Percentiles rank a stretch among this genome's conserved stretches.
Evolutionary conservation across 1,140 invertebrate genomes (phyloP).

Genomic region (Antheraea mylitta): DNA sequence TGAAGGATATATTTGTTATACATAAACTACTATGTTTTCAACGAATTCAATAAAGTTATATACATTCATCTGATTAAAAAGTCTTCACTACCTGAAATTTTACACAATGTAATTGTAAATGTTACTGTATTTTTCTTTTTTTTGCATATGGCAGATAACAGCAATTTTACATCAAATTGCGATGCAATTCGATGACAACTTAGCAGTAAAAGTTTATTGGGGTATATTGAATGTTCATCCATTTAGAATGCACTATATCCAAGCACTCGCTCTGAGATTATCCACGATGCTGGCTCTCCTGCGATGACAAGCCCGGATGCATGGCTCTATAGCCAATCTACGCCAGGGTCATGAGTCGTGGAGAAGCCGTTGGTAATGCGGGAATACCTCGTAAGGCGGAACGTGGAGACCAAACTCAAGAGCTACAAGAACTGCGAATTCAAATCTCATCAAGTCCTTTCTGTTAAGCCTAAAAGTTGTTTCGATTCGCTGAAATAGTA

Average conservation of each 20-base stretch:
- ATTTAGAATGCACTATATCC: constrained; percentile 21
- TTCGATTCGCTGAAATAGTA: constrained; percentile 87
- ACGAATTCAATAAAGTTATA: too few relatives aligned
- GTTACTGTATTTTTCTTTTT: too few relatives aligned
- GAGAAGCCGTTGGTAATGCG: constrained; percentile 95
- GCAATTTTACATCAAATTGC: too few relatives aligned
- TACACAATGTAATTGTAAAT: too few relatives aligned
- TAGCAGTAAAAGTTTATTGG: too few relatives aligned
- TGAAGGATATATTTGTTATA: too few relatives aligned
- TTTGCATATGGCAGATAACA: too few relatives aligned
- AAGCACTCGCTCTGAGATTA: constrained; percentile 41
- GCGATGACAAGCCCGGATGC: constrained; percentile 31
- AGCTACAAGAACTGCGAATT: constrained; percentile 96
- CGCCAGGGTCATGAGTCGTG: constrained; percentile 88
- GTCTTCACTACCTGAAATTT: too few relatives aligned
- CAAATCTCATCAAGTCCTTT: constrained; percentile 93
- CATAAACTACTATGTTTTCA: too few relatives aligned
- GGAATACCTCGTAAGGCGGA: constrained; percentile 93
- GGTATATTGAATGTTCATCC: too few relatives aligned
- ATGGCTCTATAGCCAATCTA: constrained; percentile 39
- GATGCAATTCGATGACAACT: too few relatives aligned
- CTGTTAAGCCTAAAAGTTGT: constrained; percentile 93
- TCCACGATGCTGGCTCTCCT: constrained; percentile 53
- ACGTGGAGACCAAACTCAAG: constrained; percentile 96
- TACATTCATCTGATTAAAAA: too few relatives aligned